Percentiles rank a stretch among this genome's conserved stretches.
Conservation (phyloP, 2,888 invertebrate species). For the Agrochola macilenta region DNA sequence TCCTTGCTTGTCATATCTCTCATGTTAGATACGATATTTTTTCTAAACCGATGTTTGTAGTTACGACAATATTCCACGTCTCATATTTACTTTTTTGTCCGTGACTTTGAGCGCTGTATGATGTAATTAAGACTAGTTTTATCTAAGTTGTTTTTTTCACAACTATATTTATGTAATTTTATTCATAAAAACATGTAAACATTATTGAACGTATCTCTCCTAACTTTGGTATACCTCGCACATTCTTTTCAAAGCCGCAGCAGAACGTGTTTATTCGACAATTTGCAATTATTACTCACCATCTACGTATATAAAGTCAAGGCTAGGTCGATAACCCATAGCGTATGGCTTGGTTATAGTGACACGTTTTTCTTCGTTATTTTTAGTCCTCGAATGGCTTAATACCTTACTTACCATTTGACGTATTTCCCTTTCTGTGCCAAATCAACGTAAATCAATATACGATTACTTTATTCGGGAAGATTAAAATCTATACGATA, state of each 20-base stretch:
- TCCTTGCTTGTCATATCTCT: conserved; percentile 18
- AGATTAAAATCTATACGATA: conserved; percentile 4
- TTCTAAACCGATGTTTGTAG: conserved; percentile 20
- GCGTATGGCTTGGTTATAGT: conserved; percentile 23
- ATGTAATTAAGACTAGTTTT: conserved; percentile 39
- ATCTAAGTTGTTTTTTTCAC: not conserved
- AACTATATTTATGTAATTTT: not conserved
- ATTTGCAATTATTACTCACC: conserved; percentile 33
- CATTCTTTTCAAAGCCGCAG: not conserved
- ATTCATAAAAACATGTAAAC: not conserved
- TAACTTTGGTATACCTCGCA: not conserved
- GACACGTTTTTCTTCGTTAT: conserved; percentile 49
- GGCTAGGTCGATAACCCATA: conserved; percentile 55
- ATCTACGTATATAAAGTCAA: conserved; percentile 32
- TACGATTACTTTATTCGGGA: not conserved
- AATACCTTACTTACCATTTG: conserved; percentile 3
- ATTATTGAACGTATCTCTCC: not conserved
- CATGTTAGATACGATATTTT: not conserved
- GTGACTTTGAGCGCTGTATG: conserved; percentile 23
- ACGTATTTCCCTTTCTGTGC: not conserved
- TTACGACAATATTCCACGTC: not conserved
- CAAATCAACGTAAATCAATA: conserved; percentile 19
- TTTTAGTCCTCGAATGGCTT: conserved; percentile 28
- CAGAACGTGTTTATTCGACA: conserved; percentile 3
- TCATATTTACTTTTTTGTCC: not conserved